Base-by-base conservation (phyloP, 2,113 vertebrate species). In the Myotis yumanensis region DNA sequence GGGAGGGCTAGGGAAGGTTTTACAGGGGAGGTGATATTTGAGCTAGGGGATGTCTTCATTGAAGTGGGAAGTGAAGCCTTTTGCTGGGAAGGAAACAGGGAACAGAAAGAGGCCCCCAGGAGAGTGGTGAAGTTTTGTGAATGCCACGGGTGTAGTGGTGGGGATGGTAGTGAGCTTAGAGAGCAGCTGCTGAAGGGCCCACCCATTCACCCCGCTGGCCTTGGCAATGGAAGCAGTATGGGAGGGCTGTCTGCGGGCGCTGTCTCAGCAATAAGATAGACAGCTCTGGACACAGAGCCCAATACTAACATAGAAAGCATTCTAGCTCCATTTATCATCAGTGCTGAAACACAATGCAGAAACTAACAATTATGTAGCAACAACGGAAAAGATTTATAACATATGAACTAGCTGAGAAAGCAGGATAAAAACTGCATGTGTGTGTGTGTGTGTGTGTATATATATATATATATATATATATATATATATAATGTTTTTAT, bases 31-130 rank as follows among this genome's bases (percentile, higher is more conserved):
- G 43, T 82, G 79, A 88, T 75, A 57, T 64, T 30, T 83, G 64
- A 80, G 23, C 57, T 40, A 77, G 54, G 79, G 80, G 79, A 89
- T 71, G 20, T 40, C 80, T 81, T 71, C 32, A 73, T 35, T 71
- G 82, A 95, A 95, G 64, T 76, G 86, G 89, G 82, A 97, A 95
- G 95, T 86, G 86, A 94, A 91, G 88, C 68, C 69, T 93, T 89
- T 83, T 40, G 37, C 82, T 92, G 89, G 54, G 79, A 94, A 92
- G 82, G 86, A 86, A 85, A 95, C 32, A 35, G 64, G 86, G 94
- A 97, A 90, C 87, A 96, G 94, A 97, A 95, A 97, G 95, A 85
- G 64, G 9, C 30, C 23, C 22, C 3, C 54, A 62, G 43, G 46
- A 84, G 32, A 64, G 4, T 54, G 80, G 66, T 43, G 73, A 77